phyloP scores from a whole-genome alignment of 2,113 vertebrate genomes.

The Cephalopterus ornatus region DNA sequence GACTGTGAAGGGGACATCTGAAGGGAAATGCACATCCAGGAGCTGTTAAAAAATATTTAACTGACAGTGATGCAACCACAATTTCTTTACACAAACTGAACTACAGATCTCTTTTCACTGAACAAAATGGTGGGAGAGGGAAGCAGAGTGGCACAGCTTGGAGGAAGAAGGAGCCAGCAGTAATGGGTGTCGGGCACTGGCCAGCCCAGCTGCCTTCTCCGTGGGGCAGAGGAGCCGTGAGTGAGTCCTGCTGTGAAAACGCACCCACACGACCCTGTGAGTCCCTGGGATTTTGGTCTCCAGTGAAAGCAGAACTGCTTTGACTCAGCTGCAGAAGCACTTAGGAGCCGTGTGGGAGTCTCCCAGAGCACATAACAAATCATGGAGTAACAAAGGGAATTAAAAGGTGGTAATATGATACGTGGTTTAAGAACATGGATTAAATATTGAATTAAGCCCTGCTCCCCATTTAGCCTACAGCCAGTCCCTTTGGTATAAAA shows the following conservation, averaged over 20 bases:
- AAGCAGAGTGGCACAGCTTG: neutral
- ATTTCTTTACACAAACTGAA: neutral
- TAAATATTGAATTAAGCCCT: constrained; percentile 17
- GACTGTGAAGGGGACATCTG: neutral
- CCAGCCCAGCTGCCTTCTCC: neutral
- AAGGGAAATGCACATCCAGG: neutral
- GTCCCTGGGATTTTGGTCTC: neutral
- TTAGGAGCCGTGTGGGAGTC: constrained; percentile 29
- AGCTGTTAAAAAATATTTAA: neutral
- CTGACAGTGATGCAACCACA: neutral
- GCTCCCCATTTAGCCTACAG: neutral
- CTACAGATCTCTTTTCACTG: neutral
- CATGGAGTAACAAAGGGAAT: constrained; percentile 47
- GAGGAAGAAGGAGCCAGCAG: neutral
- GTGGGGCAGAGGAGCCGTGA: neutral
- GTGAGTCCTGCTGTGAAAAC: neutral
- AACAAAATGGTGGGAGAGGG: neutral
- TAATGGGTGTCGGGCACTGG: neutral
- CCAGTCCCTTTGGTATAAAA: neutral
- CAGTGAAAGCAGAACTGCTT: neutral
- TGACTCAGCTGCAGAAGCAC: constrained; percentile 49
- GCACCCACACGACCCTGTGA: neutral
- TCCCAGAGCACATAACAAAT: constrained; percentile 37
- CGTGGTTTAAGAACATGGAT: neutral
- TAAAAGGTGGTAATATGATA: constrained; percentile 32